Evolutionary conservation across 1,140 invertebrate species (phyloP), one percentile per base, ranked within the genome.

Genomic region (Aphelinus atriplicis): DNA sequence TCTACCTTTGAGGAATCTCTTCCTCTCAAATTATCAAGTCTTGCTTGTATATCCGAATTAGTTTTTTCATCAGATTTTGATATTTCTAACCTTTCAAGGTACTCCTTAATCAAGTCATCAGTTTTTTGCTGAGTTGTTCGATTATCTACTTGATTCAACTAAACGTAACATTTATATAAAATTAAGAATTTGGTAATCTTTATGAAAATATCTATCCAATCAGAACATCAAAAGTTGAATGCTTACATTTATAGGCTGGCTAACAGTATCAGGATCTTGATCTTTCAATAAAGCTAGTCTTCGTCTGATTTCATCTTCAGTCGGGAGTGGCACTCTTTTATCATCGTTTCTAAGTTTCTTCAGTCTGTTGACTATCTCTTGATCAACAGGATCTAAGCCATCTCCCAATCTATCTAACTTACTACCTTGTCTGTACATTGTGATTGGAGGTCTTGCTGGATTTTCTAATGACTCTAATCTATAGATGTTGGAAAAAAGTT

Each of bases 401-500:
- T 46, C 77, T 76, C 84, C 85, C 9, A 88, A 80, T 65, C 81
- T 82, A 42, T 87, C 85, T 83, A 83, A 86, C 26, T 78, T 81
- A 68, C 68, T 81, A 10, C 66, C 62, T 64, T 78, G 64, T 60
- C 83, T 84, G 26, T 87, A 88, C 73, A 87, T 85, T 3, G 84
- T 81, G 67, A 87, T 87, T 48, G 87, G 86, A 62, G 85, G 84
- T 73, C 83, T 88, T 9, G 79, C 76, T 51, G 85, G 86, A 81
- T 86, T 88, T 75, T 87, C 85, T 53, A 87, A 78, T 1, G 78
- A 83, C 46, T 87, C 83, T 53, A 87, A 60, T 65, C 86, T 88
- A 57, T 47, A 77, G 78, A 10, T 26, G 26, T 26, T 26, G 26
- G 26, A 58, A 50, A 66, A 65, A 66, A 65, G 9, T 69, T 65